phyloP scores from a whole-genome alignment of 2,113 vertebrate genomes.

The Anhinga rufa region DNA sequence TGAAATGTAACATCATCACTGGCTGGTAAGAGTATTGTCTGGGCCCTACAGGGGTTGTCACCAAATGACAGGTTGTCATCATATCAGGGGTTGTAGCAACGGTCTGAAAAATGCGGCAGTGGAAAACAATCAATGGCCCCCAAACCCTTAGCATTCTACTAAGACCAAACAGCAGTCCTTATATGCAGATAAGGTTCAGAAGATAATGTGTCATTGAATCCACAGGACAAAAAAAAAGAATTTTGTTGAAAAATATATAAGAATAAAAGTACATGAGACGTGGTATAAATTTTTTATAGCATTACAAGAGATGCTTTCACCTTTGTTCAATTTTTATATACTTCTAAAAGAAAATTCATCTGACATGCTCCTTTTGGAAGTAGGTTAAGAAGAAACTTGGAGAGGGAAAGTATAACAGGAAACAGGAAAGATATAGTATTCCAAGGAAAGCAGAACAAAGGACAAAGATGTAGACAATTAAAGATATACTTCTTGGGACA shows the following conservation, averaged over 20 bases:
- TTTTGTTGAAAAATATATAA: not conserved
- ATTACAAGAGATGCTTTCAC: not conserved
- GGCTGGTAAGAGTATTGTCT: not conserved
- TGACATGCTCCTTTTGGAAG: not conserved
- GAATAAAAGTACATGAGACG: not conserved
- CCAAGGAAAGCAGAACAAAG: not conserved
- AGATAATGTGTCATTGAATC: not conserved
- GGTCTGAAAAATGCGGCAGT: not conserved
- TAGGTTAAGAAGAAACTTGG: not conserved
- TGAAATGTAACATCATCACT: not conserved
- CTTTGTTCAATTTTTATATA: not conserved
- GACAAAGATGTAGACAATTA: not conserved
- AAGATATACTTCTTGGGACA: not conserved
- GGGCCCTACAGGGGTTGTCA: not conserved
- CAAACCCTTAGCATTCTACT: not conserved
- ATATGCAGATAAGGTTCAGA: not conserved
- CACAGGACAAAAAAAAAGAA: not conserved
- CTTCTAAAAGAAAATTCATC: not conserved
- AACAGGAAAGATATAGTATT: not conserved
- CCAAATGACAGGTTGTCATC: not conserved
- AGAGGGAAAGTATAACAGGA: not conserved
- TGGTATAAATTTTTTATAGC: not conserved
- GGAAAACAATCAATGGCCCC: not conserved
- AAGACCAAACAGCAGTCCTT: not conserved
- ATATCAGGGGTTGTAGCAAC: fast-evolving